Evolutionary conservation across 2,888 invertebrate genomes (phyloP).

Genomic region (Atrina japonica): DNA sequence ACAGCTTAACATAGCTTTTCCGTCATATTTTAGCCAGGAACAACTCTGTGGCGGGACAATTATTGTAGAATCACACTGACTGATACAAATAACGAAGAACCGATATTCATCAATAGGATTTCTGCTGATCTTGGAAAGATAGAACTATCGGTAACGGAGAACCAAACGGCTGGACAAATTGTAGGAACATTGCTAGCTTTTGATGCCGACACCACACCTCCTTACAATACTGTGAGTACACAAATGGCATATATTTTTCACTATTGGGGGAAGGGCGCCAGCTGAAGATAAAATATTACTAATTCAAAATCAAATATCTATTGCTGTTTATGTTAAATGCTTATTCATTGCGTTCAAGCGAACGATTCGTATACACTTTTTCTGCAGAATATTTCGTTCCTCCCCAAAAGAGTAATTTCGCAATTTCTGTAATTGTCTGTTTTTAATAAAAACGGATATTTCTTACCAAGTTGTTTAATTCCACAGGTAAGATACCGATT

Average conservation of each 20-base stretch:
- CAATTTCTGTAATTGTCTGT: too few species aligned
- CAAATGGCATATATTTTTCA: background rate
- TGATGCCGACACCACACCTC: constrained; percentile 47
- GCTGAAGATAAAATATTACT: background rate
- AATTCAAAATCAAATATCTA: too few species aligned
- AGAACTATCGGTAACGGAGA: constrained; percentile 17
- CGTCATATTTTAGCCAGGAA: too few species aligned
- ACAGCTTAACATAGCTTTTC: too few species aligned
- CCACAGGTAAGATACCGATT: constrained; percentile 4
- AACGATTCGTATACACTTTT: too few species aligned
- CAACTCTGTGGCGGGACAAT: too few species aligned
- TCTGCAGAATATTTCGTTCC: too few species aligned
- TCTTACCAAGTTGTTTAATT: too few species aligned
- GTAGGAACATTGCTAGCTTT: constrained; percentile 31
- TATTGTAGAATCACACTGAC: too few species aligned
- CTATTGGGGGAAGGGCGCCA: background rate
- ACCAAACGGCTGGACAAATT: constrained; percentile 4
- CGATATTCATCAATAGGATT: constrained; percentile 9
- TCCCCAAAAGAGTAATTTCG: too few species aligned
- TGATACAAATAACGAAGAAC: constrained; percentile 16
- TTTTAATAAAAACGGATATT: too few species aligned
- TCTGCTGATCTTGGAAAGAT: background rate
- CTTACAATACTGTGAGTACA: constrained; percentile 44
- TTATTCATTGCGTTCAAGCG: too few species aligned
- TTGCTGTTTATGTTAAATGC: background rate